Evolutionary conservation across 1,140 invertebrate genomes (phyloP), one percentile per base, ranked within the genome.

Genomic region (Trachelipus rathkii): DNA sequence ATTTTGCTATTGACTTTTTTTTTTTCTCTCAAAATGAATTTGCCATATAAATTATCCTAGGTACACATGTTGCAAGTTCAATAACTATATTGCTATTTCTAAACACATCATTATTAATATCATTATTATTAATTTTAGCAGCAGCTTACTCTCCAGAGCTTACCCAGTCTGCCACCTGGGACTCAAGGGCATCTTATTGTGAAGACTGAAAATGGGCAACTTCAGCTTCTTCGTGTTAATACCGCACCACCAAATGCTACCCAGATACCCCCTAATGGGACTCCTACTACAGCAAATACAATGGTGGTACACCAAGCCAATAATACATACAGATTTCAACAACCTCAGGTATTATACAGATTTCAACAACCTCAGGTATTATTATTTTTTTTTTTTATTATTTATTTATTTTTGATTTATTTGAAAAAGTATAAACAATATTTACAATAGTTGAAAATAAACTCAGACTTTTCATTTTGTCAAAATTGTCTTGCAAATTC

Each of bases 121-220:
- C n/a, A n/a, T n/a, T n/a, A n/a, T n/a, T n/a, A n/a, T 79, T 83
- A 78, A 78, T 78, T 84, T 88, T 87, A 89, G 86, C 83, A 89
- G 91, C 84, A 84, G 82, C 92, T 95, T 87, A 93, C 92, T 79
- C 88, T 95, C 84, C 91, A 95, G 89, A 89, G 91, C 85, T 88
- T 93, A 80, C 93, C 92, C 87, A 91, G 89, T 84, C 89, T 93
- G 82, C 92, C 90, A 87, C 90, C 90, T 83, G 93, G 91, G 84
- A 91, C 91, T 86, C 93, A 90, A 85, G 92, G 92, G 83, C 92
- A 93, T 86, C 88, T 96, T 83, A 88, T 96, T 81, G 87, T 97
- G 83, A 96, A 96, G 88, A 96, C 95, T 84, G 95, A 97, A 87
- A 95, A 93, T 89, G 95, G 95, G 80, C 93, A 95, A 84, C 94